A percentile compares a stretch with the other conserved stretches of the same genome.
These are phyloP conservation scores for Neocloeon triangulifer DNA, from an alignment of 1,140 invertebrate genomes.

Conservation along the genomic window DNA sequence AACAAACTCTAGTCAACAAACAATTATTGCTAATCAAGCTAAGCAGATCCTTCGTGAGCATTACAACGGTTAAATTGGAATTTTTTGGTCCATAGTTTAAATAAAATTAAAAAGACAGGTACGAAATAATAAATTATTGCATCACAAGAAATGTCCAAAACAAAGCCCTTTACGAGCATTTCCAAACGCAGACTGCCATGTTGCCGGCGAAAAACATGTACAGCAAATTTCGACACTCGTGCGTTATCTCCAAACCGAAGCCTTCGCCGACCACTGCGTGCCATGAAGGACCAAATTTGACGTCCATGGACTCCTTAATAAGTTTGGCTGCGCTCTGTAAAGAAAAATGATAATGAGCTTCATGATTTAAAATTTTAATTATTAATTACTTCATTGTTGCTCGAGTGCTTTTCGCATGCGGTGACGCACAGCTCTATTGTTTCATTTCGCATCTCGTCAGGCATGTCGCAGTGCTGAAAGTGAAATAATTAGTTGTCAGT, in stretches of 20 bases:
- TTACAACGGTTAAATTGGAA: too few species aligned
- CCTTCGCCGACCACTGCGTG: slow-evolving; percentile 85
- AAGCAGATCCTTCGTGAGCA: too few species aligned
- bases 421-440: slow-evolving; percentile 73
- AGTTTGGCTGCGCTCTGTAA: slow-evolving; percentile 49
- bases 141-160: too few species aligned
- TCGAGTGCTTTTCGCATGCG: slow-evolving; percentile 70
- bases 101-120: too few species aligned
- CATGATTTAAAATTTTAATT: slow-evolving; percentile 1
- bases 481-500: too few species aligned
- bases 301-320: slow-evolving; percentile 86
- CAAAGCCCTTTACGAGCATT: slow-evolving; percentile 34
- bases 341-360: slow-evolving; percentile 5
- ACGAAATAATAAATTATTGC: too few species aligned
- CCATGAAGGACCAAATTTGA: slow-evolving; percentile 81
- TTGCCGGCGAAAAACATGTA: slow-evolving; percentile 87
- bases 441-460: slow-evolving; percentile 73
- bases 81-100: too few species aligned
- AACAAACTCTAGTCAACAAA: too few species aligned
- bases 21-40: too few species aligned
- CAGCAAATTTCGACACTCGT: slow-evolving; percentile 70
- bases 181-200: slow-evolving; percentile 73
- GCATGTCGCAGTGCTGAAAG: slow-evolving; percentile 62
- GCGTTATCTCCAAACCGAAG: slow-evolving; percentile 79
- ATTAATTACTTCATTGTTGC: slow-evolving; percentile 50